Base-by-base conservation (phyloP, 92 coral and sea anemone species). In the Epizoanthus illoricatus region DNA sequence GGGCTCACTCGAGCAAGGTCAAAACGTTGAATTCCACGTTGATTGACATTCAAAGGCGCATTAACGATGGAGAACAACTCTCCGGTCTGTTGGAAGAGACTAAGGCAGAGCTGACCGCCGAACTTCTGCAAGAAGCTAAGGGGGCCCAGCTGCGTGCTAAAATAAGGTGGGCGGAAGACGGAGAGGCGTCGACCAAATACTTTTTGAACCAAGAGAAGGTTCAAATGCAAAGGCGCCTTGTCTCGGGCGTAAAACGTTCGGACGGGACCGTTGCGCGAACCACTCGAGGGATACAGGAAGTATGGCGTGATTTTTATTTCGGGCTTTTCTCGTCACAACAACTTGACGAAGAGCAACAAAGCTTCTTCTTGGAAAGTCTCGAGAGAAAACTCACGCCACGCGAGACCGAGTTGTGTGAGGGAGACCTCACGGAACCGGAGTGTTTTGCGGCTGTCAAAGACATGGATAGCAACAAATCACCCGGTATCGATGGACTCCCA, bases 401-500 rank as follows among this genome's bases (percentile, higher is more conserved):
- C 0, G 87, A 84, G 4, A 3, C 81, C 4, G 57, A 64, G 66
- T 63, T 20, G 0, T 92, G 92, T 45, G 92, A 92, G 41, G 91
- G 92, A 4, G 55, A 18, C 7, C 79, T 92, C 36, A 47, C 87
- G 0, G 5, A 33, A 1, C 69, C 57, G 2, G 97, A 92, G 74
- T 84, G 87, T 10, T 43, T 28, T 0, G 0, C 0, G 1, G 91
- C 92, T 1, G 71, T 92, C 6, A 16, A 55, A 1, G 84, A 81
- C 10, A 90, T 92, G 89, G 54, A 82, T 0, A 23, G n/a, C 0
- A 19, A 19, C 36, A 90, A 90, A 28, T 18, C 89, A 0, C 92
- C 91, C 4, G 96, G 91, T 0, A 2, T 75, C 3, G 96, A 89
- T 60, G 92, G 92, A 0, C 78, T 92, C 4, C 93, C 97, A 0